A percentile compares a stretch with the other conserved stretches of the same genome.
phyloP scores from a whole-genome alignment of 1,140 invertebrate species.

The Calliphora vicina region DNA sequence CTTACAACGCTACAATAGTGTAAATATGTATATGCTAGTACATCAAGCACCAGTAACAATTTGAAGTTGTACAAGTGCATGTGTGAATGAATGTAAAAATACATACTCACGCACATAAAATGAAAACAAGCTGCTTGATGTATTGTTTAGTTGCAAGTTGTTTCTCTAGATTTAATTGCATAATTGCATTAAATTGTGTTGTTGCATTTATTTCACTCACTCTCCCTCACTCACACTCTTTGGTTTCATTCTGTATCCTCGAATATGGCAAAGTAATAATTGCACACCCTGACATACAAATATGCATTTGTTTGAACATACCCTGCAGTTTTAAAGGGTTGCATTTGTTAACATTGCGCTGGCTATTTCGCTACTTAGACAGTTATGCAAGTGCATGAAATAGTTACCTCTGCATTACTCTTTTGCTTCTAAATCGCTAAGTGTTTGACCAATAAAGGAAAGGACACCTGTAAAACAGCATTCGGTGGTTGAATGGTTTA shows the following conservation, averaged over 20 bases:
- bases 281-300: neutral
- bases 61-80: neutral
- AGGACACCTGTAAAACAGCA: too few species aligned
- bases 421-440: too few species aligned
- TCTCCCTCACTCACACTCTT: neutral
- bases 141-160: neutral
- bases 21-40: neutral
- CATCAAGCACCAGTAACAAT: neutral
- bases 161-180: conserved; percentile 24
- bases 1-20: neutral
- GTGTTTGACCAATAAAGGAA: too few species aligned
- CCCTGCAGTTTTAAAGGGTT: too few species aligned
- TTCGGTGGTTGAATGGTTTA: too few species aligned
- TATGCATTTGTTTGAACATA: neutral
- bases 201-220: neutral
- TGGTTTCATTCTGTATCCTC: too few species aligned
- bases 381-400: too few species aligned
- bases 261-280: neutral
- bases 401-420: too few species aligned
- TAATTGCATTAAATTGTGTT: neutral
- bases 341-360: too few species aligned
- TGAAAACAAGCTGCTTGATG: neutral
- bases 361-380: too few species aligned
- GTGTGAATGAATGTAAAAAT: neutral
- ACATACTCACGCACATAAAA: neutral